phyloP scores from a whole-genome alignment of 2,888 invertebrate species.

The Napeogenes inachia region DNA sequence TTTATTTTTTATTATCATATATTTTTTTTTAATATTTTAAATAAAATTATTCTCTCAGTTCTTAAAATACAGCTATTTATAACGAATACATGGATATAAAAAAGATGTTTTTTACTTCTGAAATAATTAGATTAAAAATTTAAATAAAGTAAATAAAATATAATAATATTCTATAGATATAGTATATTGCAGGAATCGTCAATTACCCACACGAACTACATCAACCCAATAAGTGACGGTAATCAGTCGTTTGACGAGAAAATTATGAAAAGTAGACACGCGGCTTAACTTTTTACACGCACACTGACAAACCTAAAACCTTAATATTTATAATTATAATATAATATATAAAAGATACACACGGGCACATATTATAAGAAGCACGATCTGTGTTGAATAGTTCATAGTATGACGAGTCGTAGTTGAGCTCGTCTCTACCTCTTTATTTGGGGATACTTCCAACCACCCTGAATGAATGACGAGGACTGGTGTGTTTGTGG shows the following conservation, averaged over 20 bases:
- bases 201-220: too few species aligned
- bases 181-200: too few species aligned
- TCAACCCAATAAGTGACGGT: too few species aligned
- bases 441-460: constrained; percentile 24
- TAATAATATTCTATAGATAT: too few species aligned
- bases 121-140: too few species aligned
- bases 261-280: constrained; percentile 45
- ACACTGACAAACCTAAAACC: constrained; percentile 30
- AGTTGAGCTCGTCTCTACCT: background rate
- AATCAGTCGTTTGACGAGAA: constrained; percentile 40
- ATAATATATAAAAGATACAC: constrained; percentile 40
- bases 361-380: constrained; percentile 62
- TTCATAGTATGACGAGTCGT: constrained; percentile 42
- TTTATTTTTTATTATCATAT: too few species aligned
- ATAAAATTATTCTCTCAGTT: too few species aligned
- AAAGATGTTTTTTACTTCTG: too few species aligned
- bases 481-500: constrained; percentile 33
- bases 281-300: constrained; percentile 50
- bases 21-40: too few species aligned
- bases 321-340: constrained; percentile 32
- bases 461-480: constrained; percentile 30
- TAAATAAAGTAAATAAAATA: too few species aligned
- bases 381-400: constrained; percentile 53
- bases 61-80: too few species aligned
- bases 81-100: too few species aligned